These are phyloP conservation scores for Meteorus colon DNA, from an alignment of 2,888 invertebrate species.

Conservation along the genomic window DNA sequence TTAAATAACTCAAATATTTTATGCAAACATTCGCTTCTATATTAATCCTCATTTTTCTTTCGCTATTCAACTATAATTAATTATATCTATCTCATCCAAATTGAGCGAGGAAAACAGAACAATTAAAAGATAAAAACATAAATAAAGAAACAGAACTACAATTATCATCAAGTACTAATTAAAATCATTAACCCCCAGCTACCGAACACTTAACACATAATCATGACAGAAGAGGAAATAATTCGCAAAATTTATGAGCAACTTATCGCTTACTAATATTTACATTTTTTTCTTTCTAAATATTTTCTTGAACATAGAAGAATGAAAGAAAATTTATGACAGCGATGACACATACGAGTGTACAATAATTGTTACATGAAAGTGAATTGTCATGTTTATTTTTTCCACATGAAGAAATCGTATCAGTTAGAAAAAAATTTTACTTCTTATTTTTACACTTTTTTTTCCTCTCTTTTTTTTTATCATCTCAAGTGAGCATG, in stretches of 20 bases:
- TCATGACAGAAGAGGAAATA: too few species aligned
- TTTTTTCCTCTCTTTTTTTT: constrained; percentile 31
- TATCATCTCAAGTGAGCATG: constrained; percentile 47
- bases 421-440: not conserved
- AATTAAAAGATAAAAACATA: not conserved
- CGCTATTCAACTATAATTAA: constrained; percentile 32
- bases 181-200: not conserved
- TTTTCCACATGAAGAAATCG: not conserved
- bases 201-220: too few species aligned
- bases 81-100: not conserved
- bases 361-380: not conserved
- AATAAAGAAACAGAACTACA: not conserved
- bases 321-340: not conserved
- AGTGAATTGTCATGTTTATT: not conserved
- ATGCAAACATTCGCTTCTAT: constrained; percentile 22
- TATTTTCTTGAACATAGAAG: not conserved
- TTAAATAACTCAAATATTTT: constrained; percentile 18
- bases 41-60: not conserved
- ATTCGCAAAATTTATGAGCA: not conserved
- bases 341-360: not conserved
- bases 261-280: not conserved
- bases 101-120: not conserved
- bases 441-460: not conserved
- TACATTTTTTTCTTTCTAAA: not conserved
- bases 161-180: not conserved